Conservation (phyloP, 1,140 invertebrate species). For the Cyrtorhinus lividipennis region DNA sequence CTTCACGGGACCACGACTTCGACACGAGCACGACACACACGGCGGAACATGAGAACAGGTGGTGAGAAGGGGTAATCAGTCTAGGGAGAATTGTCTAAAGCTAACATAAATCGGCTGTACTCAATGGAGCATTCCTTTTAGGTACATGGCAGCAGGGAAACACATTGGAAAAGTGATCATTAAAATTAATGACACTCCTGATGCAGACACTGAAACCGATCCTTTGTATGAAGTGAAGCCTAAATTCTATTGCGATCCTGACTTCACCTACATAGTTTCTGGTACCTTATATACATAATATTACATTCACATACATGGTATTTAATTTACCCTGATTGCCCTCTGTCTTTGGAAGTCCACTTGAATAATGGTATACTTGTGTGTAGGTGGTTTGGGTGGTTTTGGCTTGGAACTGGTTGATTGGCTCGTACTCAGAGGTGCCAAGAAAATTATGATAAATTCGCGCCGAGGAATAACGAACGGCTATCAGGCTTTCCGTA, state of each 20-base stretch:
- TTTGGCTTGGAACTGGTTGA: conserved; percentile 83
- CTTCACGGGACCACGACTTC: too few relatives aligned
- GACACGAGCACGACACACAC: too few relatives aligned
- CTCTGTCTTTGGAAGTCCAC: neutral
- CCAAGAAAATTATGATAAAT: conserved; percentile 58
- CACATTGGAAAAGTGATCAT: conserved; percentile 77
- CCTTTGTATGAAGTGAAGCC: conserved; percentile 23
- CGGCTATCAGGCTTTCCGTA: conserved; percentile 58
- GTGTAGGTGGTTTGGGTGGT: conserved; percentile 67
- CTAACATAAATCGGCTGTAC: too few relatives aligned
- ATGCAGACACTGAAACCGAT: conserved; percentile 24
- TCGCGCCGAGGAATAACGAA: conserved; percentile 60
- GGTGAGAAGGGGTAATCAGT: too few relatives aligned
- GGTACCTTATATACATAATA: conserved; percentile 25
- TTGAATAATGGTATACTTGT: neutral
- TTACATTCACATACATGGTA: neutral
- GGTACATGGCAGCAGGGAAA: conserved; percentile 68
- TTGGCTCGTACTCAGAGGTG: conserved; percentile 71
- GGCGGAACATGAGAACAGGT: too few relatives aligned
- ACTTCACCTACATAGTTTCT: conserved; percentile 34
- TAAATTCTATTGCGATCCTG: conserved; percentile 35
- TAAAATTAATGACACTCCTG: conserved; percentile 42
- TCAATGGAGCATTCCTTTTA: too few relatives aligned
- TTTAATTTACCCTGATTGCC: neutral
- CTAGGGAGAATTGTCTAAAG: too few relatives aligned